phyloP scores from a whole-genome alignment of 1,140 invertebrate genomes.

The Leptopilina clavipes region DNA sequence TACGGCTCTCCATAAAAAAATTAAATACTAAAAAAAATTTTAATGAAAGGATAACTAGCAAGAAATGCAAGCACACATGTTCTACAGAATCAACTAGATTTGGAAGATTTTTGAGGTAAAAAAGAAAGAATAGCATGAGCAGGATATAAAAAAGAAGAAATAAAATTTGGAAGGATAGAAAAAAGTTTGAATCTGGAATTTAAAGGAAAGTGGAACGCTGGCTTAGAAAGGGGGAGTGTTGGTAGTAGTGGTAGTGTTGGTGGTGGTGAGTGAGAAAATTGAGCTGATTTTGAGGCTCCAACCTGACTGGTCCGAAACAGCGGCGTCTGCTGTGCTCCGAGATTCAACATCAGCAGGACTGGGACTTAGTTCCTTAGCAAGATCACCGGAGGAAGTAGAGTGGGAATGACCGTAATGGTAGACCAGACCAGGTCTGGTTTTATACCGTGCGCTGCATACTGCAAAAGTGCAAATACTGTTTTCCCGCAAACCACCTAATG shows the following conservation, averaged over 20 bases:
- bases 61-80: constrained; percentile 30
- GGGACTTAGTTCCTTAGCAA: constrained; percentile 76
- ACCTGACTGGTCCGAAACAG: constrained; percentile 75
- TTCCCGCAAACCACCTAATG: constrained; percentile 75
- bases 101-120: neutral
- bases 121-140: constrained; percentile 1
- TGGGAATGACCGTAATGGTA: constrained; percentile 98
- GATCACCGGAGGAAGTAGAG: constrained; percentile 77
- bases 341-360: constrained; percentile 75
- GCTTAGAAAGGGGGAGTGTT: constrained; percentile 23
- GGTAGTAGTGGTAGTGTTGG: too few species aligned
- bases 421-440: constrained; percentile 95
- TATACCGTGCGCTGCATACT: constrained; percentile 98
- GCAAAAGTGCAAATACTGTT: constrained; percentile 78
- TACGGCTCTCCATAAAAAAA: constrained; percentile 10
- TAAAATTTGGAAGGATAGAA: neutral
- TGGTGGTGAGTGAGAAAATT: constrained; percentile 67
- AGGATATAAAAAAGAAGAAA: constrained; percentile 1
- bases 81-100: constrained; percentile 24
- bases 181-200: constrained; percentile 14
- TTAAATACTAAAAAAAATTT: too few species aligned
- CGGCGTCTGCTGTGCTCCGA: constrained; percentile 74
- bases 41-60: neutral
- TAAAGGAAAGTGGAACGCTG: constrained; percentile 37
- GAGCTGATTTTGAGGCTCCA: constrained; percentile 75